Base-by-base conservation (phyloP, 2,888 invertebrate genomes). In the Drosophila helvetica region DNA sequence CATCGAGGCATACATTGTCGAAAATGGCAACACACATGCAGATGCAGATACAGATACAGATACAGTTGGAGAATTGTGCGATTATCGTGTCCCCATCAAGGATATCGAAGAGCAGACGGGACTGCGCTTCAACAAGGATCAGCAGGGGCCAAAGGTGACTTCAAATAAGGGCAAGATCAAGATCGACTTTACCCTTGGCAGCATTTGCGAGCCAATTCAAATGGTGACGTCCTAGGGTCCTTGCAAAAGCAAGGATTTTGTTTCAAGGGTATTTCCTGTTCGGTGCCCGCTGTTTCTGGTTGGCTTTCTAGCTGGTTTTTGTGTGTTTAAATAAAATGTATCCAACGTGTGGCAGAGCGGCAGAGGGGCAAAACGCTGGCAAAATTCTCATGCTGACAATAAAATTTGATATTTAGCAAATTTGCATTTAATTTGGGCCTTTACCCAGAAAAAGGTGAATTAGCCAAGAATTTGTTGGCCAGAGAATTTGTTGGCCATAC, bases 81-180 rank as follows among this genome's bases (percentile, higher is more conserved):
- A 68, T 17, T 67, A 70, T 59, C 65, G 74, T 0, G 68, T 65
- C 15, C 74, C 73, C 5, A 67, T 88, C 15, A 75, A 71, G 0
- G 85, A 88, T 27, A 83, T 85, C 17, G 80, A 88, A 17, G 65
- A 68, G 1, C 72, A 65, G 52, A 79, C 85, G 1, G 88, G 88
- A 0, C 68, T 88, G 17, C 62, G 57, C 9, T 85, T 85, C 33
- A 75, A 48, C 25, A 86, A 73, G 9, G 75, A 77, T 15, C 30
- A 79, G 38, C 38, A n/a, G 15, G 38, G 2, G 38, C 15, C 38
- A 7, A n/a, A 38, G 38, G 15, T 38, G 38, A 6, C 2, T 6
- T 0, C 15, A 6, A 38, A 38, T 6, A 38, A 38, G 2, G n/a
- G 5, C 33, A 5, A 33, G 5, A 4, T 33, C 12, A 5, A 15